These are phyloP conservation scores for Nesogale talazaci DNA, from an alignment of 2,113 vertebrate genomes.

Conservation along the genomic window DNA sequence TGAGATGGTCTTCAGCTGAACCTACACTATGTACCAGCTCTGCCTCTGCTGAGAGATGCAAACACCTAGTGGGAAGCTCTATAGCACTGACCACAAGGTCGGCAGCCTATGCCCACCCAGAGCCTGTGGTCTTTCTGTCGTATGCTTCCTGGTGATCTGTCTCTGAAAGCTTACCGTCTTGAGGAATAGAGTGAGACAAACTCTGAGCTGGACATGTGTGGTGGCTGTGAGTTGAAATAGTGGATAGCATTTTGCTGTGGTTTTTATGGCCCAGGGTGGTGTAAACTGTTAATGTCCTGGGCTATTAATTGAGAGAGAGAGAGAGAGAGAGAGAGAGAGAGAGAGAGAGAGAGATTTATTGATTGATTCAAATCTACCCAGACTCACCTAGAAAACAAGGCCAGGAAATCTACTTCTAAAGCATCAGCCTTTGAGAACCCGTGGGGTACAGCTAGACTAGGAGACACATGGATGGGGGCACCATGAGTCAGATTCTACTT, in stretches of 20 bases:
- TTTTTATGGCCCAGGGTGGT: background rate
- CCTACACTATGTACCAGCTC: too few relatives aligned
- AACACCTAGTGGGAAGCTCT: background rate
- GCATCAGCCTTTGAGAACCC: background rate
- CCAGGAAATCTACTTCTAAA: background rate
- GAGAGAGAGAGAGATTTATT: background rate
- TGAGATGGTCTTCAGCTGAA: too few relatives aligned
- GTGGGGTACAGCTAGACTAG: background rate
- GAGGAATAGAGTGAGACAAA: background rate
- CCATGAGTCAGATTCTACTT: background rate
- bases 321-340: too few relatives aligned
- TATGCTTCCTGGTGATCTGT: background rate
- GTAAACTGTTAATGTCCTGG: background rate
- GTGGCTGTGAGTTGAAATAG: background rate
- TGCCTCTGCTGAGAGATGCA: background rate
- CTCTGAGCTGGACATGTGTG: background rate
- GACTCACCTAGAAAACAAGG: background rate
- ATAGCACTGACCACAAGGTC: background rate
- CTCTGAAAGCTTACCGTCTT: background rate
- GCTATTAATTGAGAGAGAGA: background rate
- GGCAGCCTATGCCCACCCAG: too few relatives aligned
- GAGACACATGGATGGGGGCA: background rate
- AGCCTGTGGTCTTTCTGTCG: background rate
- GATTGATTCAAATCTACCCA: background rate
- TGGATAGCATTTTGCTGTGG: background rate